These are phyloP conservation scores for Anabas testudineus DNA, from an alignment of 2,797 vertebrate species.

Conservation along the genomic window DNA sequence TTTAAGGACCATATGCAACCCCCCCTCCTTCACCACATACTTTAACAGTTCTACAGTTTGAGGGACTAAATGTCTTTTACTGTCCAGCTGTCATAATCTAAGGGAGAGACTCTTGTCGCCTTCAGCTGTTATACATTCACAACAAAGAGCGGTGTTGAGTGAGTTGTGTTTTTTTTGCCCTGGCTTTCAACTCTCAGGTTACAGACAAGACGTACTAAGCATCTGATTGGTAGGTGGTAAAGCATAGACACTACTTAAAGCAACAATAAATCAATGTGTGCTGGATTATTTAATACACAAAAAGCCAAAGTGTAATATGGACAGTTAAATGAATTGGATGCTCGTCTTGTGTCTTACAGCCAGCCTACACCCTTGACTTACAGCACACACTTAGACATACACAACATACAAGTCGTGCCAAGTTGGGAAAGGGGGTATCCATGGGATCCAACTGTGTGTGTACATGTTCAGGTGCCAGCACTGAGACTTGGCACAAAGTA, in stretches of 20 bases:
- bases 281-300: neutral
- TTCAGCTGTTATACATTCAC: conserved; percentile 62
- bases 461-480: conserved; percentile 55
- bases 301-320: neutral
- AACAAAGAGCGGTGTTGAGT: conserved; percentile 25
- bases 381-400: conserved; percentile 1
- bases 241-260: neutral
- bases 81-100: conserved; percentile 65
- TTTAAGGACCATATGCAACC: conserved; percentile 9
- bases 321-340: too few species aligned
- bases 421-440: conserved; percentile 35
- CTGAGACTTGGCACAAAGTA: conserved; percentile 58
- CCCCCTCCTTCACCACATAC: too few species aligned
- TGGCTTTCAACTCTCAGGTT: conserved; percentile 3
- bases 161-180: conserved; percentile 1
- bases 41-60: conserved; percentile 16
- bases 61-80: conserved; percentile 55
- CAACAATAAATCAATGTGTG: neutral
- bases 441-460: conserved; percentile 40
- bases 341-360: neutral
- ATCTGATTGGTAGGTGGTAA: neutral
- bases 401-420: conserved; percentile 39
- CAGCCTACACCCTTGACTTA: conserved; percentile 3
- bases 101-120: conserved; percentile 25
- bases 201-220: neutral